Evolutionary conservation across 1,140 invertebrate genomes (phyloP), one percentile per base, ranked within the genome.

Genomic region (Drosophila serrata): DNA sequence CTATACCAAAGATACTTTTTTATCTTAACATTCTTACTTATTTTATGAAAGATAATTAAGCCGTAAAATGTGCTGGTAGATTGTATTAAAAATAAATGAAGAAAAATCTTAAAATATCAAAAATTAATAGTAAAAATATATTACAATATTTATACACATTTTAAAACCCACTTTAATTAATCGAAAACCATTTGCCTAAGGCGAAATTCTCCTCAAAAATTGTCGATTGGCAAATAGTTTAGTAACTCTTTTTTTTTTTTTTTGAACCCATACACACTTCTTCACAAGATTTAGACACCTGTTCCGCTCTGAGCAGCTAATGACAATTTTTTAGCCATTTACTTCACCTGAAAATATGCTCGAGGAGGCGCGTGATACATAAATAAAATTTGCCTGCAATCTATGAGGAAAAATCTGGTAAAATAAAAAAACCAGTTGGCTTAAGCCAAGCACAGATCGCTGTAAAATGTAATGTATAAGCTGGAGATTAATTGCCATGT

Each of bases 401-500:
- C 39, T 13, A 64, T 60, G 43, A 67, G 58, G 39, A 63, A 70
- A 57, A 42, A 81, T 46, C 48, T 48, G 59, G 57, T 43, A 46
- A 53, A 56, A 75, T n/a, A n/a, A n/a, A 17, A 46, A 46, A 86
- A 86, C 82, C 69, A 82, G 82, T 86, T 87, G 55, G 33, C 27
- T 55, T 51, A 63, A 81, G 59, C 27, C 64, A 33, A 5, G 70
- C 46, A 35, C 60, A 42, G 45, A 33, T 19, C 42, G 37, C 45
- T 61, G 45, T 64, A 81, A 81, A 86, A 78, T 70, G 51, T 81
- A 75, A 56, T 75, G 74, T 62, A 81, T 86, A 75, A 81, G 68
- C 64, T n/a, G 6, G 49, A 81, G 79, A 86, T 86, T 86, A 79
- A 86, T 86, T 74, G 82, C 79, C 82, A 63, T 82, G 68, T 72